Evolutionary conservation across 2,888 invertebrate species (phyloP), one percentile per base, ranked within the genome.

Genomic region (Xylocampa areola): DNA sequence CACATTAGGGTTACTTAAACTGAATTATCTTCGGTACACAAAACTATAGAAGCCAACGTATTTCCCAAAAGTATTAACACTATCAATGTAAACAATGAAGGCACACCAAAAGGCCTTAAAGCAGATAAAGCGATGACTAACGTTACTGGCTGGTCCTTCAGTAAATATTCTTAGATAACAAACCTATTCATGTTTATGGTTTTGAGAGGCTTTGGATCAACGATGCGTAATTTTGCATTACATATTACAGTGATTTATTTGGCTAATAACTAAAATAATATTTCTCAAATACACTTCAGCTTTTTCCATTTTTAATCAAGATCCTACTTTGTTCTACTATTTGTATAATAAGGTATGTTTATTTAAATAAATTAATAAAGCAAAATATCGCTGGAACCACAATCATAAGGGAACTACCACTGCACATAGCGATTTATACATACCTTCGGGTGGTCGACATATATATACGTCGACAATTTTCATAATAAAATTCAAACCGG

Each of bases 361-460:
- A 49, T 30, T 45, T 49, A 33, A 53, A 40, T 30, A 25, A 48
- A 71, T 60, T 73, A 53, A 50, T 44, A 35, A 30, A 44, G 43
- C 50, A 35, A 61, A 57, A 47, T 45, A 32, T 39, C 41, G 29
- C 21, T 1, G 30, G 6, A 58, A 27, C 25, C 27, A 33, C 19
- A n/a, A n/a, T n/a, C n/a, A n/a, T n/a, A n/a, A n/a, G 2, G 30
- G 6, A 58, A 27, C 25, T 25, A 33, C 19, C 27, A 58, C 66
- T 62, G 64, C 55, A 4, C 7, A 43, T 4, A 47, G 45, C 25
- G 57, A 58, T 58, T 58, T 44, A 66, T 66, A 29, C 14, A 25
- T 11, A 14, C 35, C 43, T 49, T 48, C 66, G 41, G 62, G 58
- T 13, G 37, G 3, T 7, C 1, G 14, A 13, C 7, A 4, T 6